Base-by-base conservation (phyloP, 2,113 vertebrate genomes). In the Apus apus region DNA sequence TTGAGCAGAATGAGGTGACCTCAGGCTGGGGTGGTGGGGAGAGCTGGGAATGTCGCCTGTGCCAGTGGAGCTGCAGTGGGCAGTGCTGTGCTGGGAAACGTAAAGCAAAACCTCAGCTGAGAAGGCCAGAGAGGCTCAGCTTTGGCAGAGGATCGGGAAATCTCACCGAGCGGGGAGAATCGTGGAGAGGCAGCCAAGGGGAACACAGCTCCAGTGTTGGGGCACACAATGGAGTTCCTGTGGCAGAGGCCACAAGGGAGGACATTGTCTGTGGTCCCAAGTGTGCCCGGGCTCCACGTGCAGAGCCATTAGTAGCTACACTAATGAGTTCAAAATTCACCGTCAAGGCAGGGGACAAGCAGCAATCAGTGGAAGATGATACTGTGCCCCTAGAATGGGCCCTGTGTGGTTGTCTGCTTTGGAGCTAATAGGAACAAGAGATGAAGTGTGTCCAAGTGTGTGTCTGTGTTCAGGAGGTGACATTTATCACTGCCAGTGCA, bases 151-250 rank as follows among this genome's bases (percentile, higher is more conserved):
- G 29, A 3, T 46, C 0, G 51, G 80, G 92, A 88, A 88, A 34
- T 65, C 40, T 50, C 45, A 1, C 45, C 3, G 50, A 60, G 82
- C 71, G 0, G 73, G 38, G 48, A 50, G 77, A 70, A 48, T 7
- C 1, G 17, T 8, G 48, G 89, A 13, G 60, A 23, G 6, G 2
- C 9, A 1, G 76, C 92, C 89, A 32, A 38, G 57, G 51, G 61
- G 85, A 84, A 90, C 95, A 92, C 76, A 86, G 95, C 68, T 6
- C 38, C 56, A 93, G 90, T 90, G 90, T 87, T 30, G 68, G 62
- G 85, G 29, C 75, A 7, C 81, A 88, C 93, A 95, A 51, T 34
- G 56, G 53, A 51, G 94, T 77, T 84, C 72, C 96, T 96, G 89
- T 95, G 85, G 85, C 12, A 1, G 70, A 3, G 4, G 64, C 81